phyloP scores from a whole-genome alignment of 2,797 vertebrate genomes.

The Varecia variegata region DNA sequence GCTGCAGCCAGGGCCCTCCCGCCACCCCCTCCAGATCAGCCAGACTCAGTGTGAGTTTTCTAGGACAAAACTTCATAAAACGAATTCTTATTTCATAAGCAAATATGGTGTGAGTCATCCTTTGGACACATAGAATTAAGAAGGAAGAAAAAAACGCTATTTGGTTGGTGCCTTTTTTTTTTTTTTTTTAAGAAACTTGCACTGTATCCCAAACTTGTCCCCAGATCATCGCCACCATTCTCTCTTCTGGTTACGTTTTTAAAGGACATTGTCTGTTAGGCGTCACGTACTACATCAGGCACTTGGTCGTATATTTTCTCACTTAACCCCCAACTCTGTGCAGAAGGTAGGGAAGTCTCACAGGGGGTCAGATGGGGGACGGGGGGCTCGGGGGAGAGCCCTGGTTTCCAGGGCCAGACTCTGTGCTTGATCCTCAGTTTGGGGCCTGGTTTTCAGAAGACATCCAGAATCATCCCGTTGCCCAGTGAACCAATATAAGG shows the following conservation, averaged over 20 bases:
- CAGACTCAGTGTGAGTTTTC: not conserved
- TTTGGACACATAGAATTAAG: not conserved
- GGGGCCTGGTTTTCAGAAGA: not conserved
- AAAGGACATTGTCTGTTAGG: not conserved
- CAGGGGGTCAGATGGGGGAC: not conserved
- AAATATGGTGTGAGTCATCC: not conserved
- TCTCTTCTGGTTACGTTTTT: not conserved
- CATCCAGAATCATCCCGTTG: not conserved
- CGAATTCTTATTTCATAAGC: conserved; percentile 33
- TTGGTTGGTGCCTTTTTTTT: not conserved
- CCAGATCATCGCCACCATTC: not conserved
- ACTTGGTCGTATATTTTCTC: rapidly evolving
- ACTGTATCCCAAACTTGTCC: not conserved
- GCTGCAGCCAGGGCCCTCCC: not conserved
- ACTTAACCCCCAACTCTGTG: not conserved
- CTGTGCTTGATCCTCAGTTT: not conserved
- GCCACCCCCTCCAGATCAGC: not conserved
- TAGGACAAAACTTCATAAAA: conserved; percentile 32
- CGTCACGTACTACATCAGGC: rapidly evolving
- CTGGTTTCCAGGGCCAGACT: not conserved
- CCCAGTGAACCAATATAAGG: not conserved
- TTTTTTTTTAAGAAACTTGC: not conserved
- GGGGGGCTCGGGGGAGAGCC: not conserved
- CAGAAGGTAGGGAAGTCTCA: not conserved
- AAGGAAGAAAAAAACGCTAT: not conserved